Evolutionary conservation across 2,888 invertebrate species (phyloP).

Genomic region (Melinaea marsaeus): DNA sequence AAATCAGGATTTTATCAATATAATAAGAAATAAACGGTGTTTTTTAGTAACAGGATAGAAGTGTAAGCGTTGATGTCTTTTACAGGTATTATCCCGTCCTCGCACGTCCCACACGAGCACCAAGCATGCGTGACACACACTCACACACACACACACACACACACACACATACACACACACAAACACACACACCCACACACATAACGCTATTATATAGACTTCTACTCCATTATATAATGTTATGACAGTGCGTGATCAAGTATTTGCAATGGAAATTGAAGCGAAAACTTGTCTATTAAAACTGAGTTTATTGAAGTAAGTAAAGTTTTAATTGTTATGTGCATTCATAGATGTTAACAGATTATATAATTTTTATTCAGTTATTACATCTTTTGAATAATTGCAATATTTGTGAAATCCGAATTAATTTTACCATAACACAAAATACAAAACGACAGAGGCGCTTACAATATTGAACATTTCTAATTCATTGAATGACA

Average conservation of each 20-base stretch:
- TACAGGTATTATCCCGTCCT: slow-evolving; percentile 5
- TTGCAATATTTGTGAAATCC: too few relatives aligned
- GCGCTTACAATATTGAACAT: too few relatives aligned
- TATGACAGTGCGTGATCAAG: neutral
- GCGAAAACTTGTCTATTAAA: neutral
- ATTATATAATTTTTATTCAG: too few relatives aligned
- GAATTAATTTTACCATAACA: too few relatives aligned
- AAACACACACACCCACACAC: neutral
- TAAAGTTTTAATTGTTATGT: neutral
- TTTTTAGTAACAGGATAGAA: neutral
- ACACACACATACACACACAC: neutral
- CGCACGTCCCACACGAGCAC: neutral
- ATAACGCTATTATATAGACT: neutral
- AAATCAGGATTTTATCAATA: too few relatives aligned
- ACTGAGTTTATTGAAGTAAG: neutral
- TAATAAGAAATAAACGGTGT: too few relatives aligned
- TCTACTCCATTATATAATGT: neutral
- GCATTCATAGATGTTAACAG: too few relatives aligned
- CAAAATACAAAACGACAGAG: too few relatives aligned
- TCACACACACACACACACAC: neutral
- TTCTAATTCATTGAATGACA: too few relatives aligned
- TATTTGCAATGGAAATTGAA: neutral
- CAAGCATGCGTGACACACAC: neutral
- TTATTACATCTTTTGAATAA: too few relatives aligned
- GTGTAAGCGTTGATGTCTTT: slow-evolving; percentile 13